Percentiles rank a stretch among this genome's conserved stretches.
These are phyloP conservation scores for Reinhardtius hippoglossoides DNA, from an alignment of 2,113 vertebrate genomes.

Conservation along the genomic window DNA sequence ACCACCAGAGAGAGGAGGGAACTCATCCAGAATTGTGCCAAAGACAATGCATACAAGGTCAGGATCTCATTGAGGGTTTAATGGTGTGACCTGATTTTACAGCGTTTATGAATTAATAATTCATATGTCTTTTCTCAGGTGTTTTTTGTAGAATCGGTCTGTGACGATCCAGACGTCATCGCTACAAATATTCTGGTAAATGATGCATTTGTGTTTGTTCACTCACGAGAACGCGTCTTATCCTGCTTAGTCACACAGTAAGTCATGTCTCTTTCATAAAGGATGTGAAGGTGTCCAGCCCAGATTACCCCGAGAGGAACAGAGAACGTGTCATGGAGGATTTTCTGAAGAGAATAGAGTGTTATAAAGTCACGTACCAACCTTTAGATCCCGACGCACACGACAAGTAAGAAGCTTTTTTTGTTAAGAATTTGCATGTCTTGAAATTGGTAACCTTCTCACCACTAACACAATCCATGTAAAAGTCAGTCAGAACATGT, in stretches of 20 bases:
- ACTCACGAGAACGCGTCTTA: background rate
- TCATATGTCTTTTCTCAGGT: constrained; percentile 46
- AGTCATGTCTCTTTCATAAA: constrained; percentile 60
- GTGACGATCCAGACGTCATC: constrained; percentile 84
- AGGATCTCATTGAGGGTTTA: background rate
- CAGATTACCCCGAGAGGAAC: constrained; percentile 93
- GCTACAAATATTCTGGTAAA: constrained; percentile 83
- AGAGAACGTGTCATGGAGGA: constrained; percentile 96
- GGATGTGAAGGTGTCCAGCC: constrained; percentile 98
- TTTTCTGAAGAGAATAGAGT: constrained; percentile 97
- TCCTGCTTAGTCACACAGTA: fast-evolving
- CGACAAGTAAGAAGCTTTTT: constrained; percentile 88
- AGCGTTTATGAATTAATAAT: background rate
- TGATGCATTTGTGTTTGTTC: background rate
- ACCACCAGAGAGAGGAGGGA: constrained; percentile 83
- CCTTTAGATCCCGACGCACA: constrained; percentile 91
- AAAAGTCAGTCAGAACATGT: background rate
- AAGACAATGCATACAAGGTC: constrained; percentile 80
- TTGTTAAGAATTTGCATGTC: background rate
- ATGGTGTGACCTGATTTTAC: background rate
- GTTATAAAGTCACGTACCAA: constrained; percentile 96
- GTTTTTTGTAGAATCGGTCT: constrained; percentile 84
- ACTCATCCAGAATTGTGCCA: constrained; percentile 78
- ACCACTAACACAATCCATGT: no score
- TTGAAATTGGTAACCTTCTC: no score